Percentiles rank a stretch among this genome's conserved stretches.
These are phyloP conservation scores for Acrobasis repandana DNA, from an alignment of 2,888 invertebrate species.

Conservation along the genomic window DNA sequence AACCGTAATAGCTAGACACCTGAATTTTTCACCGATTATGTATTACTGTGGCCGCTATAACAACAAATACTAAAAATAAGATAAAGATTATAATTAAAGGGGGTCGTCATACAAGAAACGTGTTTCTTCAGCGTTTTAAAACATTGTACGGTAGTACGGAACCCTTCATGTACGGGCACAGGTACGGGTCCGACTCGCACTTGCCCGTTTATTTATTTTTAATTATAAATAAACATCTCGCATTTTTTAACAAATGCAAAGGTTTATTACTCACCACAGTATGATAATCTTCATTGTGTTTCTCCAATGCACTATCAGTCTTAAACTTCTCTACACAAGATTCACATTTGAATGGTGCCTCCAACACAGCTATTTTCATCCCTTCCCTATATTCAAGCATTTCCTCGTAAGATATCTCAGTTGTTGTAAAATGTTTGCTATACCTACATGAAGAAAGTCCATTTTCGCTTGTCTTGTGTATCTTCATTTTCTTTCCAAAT, in stretches of 20 bases:
- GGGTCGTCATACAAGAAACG: too few species aligned
- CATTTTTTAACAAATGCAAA: not conserved
- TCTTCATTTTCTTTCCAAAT: constrained; percentile 30
- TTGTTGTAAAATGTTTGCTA: constrained; percentile 37
- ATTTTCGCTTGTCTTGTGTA: constrained; percentile 30
- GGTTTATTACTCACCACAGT: constrained; percentile 40
- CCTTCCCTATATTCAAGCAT: constrained; percentile 36
- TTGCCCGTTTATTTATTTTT: too few species aligned
- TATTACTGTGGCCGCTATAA: too few species aligned
- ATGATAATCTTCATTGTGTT: constrained; percentile 48
- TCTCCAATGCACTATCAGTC: constrained; percentile 37
- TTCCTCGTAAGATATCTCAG: constrained; percentile 38
- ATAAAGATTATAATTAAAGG: too few species aligned
- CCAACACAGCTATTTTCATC: constrained; percentile 32
- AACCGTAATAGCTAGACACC: too few species aligned
- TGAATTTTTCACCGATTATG: too few species aligned
- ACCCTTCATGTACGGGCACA: too few species aligned
- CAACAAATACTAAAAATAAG: too few species aligned
- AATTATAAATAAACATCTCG: not conserved
- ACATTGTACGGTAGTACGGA: too few species aligned
- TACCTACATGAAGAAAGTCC: constrained; percentile 9
- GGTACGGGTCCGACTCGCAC: too few species aligned
- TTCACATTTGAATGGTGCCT: constrained; percentile 50
- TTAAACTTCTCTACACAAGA: constrained; percentile 48
- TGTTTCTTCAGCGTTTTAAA: too few species aligned